Conservation (phyloP, 2,113 vertebrate species). For the Calidris pugnax region DNA sequence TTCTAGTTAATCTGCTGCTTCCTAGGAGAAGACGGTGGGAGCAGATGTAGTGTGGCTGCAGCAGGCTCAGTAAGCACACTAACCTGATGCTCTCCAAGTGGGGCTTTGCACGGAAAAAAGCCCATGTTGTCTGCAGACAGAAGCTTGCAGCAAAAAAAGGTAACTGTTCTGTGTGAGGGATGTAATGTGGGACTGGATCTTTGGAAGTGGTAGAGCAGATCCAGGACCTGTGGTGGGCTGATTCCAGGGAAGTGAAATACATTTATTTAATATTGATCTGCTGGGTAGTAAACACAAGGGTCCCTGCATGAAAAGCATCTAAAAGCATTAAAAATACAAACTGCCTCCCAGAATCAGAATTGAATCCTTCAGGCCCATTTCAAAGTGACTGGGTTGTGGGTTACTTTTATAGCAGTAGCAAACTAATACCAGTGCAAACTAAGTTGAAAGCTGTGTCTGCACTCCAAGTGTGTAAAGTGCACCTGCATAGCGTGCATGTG, state of each 20-base stretch:
- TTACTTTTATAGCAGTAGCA: background rate
- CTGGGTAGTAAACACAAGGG: background rate
- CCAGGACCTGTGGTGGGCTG: too few species aligned
- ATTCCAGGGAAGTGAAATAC: background rate
- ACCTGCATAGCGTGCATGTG: background rate
- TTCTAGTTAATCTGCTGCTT: background rate
- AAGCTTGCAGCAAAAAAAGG: background rate
- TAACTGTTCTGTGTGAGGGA: background rate
- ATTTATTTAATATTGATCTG: background rate
- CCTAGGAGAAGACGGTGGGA: background rate
- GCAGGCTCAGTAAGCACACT: fast-evolving
- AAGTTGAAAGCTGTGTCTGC: background rate
- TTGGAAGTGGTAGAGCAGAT: background rate
- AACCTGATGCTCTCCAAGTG: fast-evolving
- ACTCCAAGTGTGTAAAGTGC: background rate
- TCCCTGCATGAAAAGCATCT: background rate
- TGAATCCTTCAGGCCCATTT: background rate
- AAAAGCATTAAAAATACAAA: background rate
- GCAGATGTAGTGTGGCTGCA: too few species aligned
- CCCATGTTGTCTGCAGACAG: background rate
- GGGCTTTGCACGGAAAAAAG: background rate
- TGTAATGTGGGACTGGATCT: background rate
- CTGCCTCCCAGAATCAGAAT: background rate
- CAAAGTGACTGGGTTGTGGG: background rate
- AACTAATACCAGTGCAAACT: background rate